Conservation (phyloP, 30 jellyfish, hydroid and myxozoan genomes). For the Pseudorhiza aurosa region DNA sequence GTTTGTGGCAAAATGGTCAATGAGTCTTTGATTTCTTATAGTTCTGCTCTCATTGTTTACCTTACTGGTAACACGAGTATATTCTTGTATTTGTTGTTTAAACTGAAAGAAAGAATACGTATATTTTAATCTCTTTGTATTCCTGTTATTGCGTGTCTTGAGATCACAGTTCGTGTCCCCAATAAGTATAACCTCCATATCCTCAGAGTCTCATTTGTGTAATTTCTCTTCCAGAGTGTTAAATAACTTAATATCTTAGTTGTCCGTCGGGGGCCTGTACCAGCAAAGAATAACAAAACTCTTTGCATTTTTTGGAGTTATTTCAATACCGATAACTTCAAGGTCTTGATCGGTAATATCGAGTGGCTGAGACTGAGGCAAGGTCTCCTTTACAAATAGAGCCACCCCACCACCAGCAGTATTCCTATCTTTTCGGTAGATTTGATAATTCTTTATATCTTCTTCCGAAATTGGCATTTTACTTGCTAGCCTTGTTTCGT, state of each 20-base stretch:
- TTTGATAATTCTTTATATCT: constrained; percentile 5
- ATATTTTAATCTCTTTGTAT: constrained; percentile 4
- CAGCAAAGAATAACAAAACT: constrained; percentile 13
- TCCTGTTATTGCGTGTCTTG: constrained; percentile 5
- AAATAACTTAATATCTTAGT: not conserved
- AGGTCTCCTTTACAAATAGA: constrained; percentile 25
- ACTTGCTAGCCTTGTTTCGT: constrained; percentile 30
- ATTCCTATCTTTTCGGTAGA: constrained; percentile 47
- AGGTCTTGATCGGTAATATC: constrained; percentile 1
- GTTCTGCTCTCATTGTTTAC: not conserved
- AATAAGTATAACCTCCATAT: constrained; percentile 9
- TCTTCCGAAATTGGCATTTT: constrained; percentile 25
- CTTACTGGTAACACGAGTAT: constrained; percentile 19
- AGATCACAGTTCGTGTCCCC: constrained; percentile 26
- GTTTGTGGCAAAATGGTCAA: constrained; percentile 19
- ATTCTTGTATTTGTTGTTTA: constrained; percentile 11
- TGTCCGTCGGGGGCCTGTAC: constrained; percentile 10
- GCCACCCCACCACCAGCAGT: constrained; percentile 19
- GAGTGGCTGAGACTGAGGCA: constrained; percentile 21
- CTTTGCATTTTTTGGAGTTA: constrained; percentile 12
- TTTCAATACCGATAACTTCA: constrained; percentile 17
- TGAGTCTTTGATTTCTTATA: constrained; percentile 4
- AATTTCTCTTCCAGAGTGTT: not conserved
- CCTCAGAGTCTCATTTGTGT: constrained; percentile 24
- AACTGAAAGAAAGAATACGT: not conserved